These are phyloP conservation scores for Orthonyx spaldingii DNA, from an alignment of 2,113 vertebrate genomes.

Conservation along the genomic window DNA sequence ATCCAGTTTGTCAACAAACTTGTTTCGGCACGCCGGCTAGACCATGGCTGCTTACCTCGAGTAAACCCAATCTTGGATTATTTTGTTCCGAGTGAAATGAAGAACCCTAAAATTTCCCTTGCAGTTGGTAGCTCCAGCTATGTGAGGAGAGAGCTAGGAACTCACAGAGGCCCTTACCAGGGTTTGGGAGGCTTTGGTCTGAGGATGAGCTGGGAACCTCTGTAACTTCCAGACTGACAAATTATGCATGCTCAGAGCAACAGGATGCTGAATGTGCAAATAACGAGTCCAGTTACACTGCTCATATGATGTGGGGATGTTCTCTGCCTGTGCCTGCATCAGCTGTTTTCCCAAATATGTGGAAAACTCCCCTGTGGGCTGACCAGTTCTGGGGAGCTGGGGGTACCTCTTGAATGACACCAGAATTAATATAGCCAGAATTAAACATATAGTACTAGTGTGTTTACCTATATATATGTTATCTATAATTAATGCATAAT, in stretches of 20 bases:
- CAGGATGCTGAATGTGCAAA: background rate
- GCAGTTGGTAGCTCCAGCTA: background rate
- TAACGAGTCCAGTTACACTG: fast-evolving
- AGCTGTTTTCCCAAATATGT: background rate
- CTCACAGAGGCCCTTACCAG: background rate
- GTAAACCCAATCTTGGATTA: background rate
- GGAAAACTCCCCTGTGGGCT: background rate
- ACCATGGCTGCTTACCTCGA: background rate
- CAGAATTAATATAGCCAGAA: background rate
- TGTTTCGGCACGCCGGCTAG: slow-evolving; percentile 13
- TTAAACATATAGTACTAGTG: background rate
- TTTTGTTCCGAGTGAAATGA: background rate
- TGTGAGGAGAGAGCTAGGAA: background rate
- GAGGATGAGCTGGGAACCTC: background rate
- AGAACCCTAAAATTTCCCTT: background rate
- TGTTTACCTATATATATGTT: background rate
- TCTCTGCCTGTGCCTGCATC: background rate
- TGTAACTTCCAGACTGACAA: background rate
- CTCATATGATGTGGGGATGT: background rate
- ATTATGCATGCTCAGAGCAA: background rate
- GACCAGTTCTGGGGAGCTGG: background rate
- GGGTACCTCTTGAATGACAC: background rate
- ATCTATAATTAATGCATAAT: background rate
- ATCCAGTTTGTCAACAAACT: slow-evolving; percentile 50
- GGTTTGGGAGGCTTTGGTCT: background rate